Base-by-base conservation (phyloP, 1,140 invertebrate genomes). In the Platyscapa corneri region DNA sequence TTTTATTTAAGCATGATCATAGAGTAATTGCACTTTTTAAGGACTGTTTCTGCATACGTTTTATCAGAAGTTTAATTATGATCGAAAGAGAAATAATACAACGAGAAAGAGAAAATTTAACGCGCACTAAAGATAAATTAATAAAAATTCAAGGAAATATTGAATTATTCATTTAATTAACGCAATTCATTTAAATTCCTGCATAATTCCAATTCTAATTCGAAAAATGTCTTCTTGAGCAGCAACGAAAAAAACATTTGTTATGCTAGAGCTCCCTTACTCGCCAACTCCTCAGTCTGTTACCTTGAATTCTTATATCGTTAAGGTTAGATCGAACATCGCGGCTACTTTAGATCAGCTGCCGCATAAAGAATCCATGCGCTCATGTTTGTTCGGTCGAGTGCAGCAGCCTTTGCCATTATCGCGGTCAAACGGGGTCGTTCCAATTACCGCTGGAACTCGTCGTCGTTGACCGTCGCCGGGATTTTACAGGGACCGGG, bases 371-470 rank as follows among this genome's bases (percentile, higher is more conserved):
- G 56, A 46, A 56, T 78, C 82, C 77, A 14, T 64, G 75, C 64
- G 49, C 65, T 78, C 75, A 53, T 72, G 70, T 46, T 82, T 46
- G 64, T 32, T 72, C 82, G 23, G 16, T 37, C 27, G 78, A 42
- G 74, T 56, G 56, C 76, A 64, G 78, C 60, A 87, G 84, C 86
- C 88, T 86, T 85, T 89, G 81, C 86, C 76, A 92, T 92, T 91
- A 91, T 90, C 88, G 89, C 88, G 89, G 91, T 91, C 89, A 91
- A 92, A 91, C 81, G 88, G 89, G 89, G 91, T 91, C 89, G 89
- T 85, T 88, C 88, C 88, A 92, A 92, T 91, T 91, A 91, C 89
- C 79, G 84, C 32, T 6, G 37, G 27, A 70, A 64, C 60, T 78
- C 42, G 75, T 46, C 67, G 78, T 82, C 70, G 42, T 42, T 30